phyloP scores from a whole-genome alignment of 2,888 invertebrate species.

The Epistrophe eligans region DNA sequence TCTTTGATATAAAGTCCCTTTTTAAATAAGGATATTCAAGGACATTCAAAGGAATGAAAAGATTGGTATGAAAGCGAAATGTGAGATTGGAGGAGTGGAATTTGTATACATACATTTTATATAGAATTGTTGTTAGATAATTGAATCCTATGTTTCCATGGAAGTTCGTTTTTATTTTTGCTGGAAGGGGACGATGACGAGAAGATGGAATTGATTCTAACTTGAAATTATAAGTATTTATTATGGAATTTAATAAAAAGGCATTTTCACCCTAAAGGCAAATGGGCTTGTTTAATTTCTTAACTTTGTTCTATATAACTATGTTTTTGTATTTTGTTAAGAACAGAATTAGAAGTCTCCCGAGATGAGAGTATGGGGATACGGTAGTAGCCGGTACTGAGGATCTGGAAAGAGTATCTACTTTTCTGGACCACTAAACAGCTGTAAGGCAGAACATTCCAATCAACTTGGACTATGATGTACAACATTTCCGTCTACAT shows the following conservation, averaged over 20 bases:
- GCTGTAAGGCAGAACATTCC: too few species aligned
- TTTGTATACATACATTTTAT: neutral
- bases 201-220: neutral
- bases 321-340: too few species aligned
- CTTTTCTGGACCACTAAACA: too few species aligned
- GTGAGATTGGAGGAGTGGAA: neutral
- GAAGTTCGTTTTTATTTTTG: neutral
- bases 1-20: slow-evolving; percentile 25
- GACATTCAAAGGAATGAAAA: neutral
- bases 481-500: too few species aligned
- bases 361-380: too few species aligned
- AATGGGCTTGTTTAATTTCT: neutral
- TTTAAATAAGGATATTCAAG: slow-evolving; percentile 41
- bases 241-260: neutral
- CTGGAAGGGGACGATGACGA: too few species aligned
- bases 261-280: neutral
- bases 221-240: neutral
- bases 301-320: neutral
- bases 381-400: too few species aligned
- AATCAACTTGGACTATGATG: too few species aligned
- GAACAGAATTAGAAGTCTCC: too few species aligned
- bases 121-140: slow-evolving; percentile 47
- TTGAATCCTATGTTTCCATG: slow-evolving; percentile 57
- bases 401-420: too few species aligned
- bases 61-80: neutral